Percentiles rank a stretch among this genome's conserved stretches.
phyloP scores from a whole-genome alignment of 2,113 vertebrate genomes.

The Carettochelys insculpta region DNA sequence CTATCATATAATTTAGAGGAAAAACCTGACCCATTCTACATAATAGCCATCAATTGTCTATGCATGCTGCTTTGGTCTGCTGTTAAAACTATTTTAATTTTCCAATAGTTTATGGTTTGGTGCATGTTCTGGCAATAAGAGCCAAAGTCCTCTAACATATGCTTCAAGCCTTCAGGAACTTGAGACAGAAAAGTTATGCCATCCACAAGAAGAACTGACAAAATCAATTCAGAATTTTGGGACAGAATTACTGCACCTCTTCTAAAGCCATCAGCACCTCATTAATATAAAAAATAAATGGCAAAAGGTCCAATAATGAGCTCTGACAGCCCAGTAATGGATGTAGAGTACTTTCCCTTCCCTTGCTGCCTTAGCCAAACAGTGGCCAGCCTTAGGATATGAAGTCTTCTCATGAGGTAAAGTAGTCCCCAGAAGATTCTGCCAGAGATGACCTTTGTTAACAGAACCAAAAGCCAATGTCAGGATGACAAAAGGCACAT shows the following conservation, averaged over 20 bases:
- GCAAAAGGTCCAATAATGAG: not conserved
- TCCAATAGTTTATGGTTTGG: not conserved
- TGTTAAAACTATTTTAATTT: not conserved
- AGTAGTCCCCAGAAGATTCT: not conserved
- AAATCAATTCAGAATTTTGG: not conserved
- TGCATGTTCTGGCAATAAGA: not conserved
- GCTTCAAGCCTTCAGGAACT: not conserved
- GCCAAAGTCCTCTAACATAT: not conserved
- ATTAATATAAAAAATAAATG: not conserved
- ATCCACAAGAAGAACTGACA: not conserved
- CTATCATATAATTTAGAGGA: not conserved
- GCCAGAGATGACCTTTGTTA: not conserved
- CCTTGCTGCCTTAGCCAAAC: not conserved
- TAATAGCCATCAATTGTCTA: not conserved
- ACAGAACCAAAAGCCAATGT: not conserved
- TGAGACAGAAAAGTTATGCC: not conserved
- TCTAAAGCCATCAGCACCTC: not conserved
- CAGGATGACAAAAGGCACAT: not conserved
- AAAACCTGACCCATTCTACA: not conserved
- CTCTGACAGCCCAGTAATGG: not conserved
- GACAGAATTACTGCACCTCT: not conserved
- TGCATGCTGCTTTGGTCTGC: not conserved
- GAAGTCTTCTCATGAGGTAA: not conserved
- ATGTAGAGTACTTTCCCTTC: not conserved
- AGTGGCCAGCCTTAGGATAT: not conserved